These are phyloP conservation scores for Zaprionus davidi DNA, from an alignment of 1,140 invertebrate species.

Conservation along the genomic window DNA sequence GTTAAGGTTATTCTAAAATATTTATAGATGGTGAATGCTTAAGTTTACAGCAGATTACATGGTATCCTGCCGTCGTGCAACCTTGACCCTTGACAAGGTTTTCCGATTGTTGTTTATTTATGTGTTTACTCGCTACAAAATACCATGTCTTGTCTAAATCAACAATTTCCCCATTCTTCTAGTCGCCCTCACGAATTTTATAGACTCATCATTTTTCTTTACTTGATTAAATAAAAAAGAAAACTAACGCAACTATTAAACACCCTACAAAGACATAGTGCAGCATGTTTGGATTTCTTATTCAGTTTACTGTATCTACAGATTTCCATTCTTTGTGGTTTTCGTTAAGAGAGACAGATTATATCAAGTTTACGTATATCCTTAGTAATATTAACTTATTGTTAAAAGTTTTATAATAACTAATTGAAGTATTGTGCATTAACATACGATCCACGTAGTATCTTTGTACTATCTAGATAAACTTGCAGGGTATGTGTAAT, in stretches of 20 bases:
- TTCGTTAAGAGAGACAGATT: too few relatives aligned
- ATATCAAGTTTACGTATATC: too few relatives aligned
- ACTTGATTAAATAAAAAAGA: not conserved
- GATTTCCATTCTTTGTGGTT: too few relatives aligned
- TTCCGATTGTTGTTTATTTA: constrained; percentile 1
- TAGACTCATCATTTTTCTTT: not conserved
- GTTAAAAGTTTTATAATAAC: too few relatives aligned
- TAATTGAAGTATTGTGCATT: too few relatives aligned
- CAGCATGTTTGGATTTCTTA: not conserved
- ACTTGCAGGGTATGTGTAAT: not conserved
- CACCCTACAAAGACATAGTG: not conserved
- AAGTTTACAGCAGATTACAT: not conserved
- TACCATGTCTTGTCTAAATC: not conserved
- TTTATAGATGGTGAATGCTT: constrained; percentile 1
- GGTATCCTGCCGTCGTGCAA: not conserved
- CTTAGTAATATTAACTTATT: too few relatives aligned
- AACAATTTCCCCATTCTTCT: not conserved
- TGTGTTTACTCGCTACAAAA: not conserved
- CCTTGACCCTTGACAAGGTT: constrained; percentile 1
- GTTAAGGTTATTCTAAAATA: not conserved
- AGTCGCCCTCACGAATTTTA: not conserved
- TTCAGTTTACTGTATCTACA: too few relatives aligned
- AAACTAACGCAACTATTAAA: not conserved
- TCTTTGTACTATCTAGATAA: not conserved
- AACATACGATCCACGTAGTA: too few relatives aligned